phyloP scores from a whole-genome alignment of 2,888 invertebrate species.

The Drosophila mimica region DNA sequence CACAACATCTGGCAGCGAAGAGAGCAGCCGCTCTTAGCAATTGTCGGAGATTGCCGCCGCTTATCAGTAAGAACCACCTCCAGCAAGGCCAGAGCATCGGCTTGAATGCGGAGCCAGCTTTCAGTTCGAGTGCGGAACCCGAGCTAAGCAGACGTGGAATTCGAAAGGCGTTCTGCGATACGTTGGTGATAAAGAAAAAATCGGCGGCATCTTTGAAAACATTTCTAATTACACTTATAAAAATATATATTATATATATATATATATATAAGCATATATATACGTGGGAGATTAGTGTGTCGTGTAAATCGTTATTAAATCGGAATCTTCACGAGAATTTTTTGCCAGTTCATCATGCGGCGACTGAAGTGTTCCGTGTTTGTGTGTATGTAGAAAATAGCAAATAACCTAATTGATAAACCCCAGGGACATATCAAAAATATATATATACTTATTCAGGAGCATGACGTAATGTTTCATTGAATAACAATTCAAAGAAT shows the following conservation, averaged over 20 bases:
- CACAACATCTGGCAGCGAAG: conserved; percentile 14
- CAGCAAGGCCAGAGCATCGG: conserved; percentile 66
- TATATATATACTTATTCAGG: conserved; percentile 61
- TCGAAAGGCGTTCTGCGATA: conserved; percentile 28
- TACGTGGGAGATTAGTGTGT: conserved; percentile 10
- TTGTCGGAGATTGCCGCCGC: conserved; percentile 25
- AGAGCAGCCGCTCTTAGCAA: conserved; percentile 38
- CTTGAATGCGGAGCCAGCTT: conserved; percentile 48
- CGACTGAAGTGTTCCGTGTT: conserved; percentile 83
- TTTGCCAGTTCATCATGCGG: conserved; percentile 57
- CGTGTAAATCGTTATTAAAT: conserved; percentile 32
- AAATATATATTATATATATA: conserved; percentile 19
- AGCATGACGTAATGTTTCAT: conserved; percentile 77
- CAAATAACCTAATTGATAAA: conserved; percentile 68
- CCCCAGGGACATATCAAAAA: conserved; percentile 61
- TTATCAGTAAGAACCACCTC: conserved; percentile 70
- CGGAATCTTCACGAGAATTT: conserved; percentile 12
- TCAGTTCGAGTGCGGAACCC: conserved; percentile 78
- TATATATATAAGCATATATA: conserved; percentile 18
- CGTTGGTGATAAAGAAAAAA: conserved; percentile 54
- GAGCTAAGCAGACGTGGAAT: conserved; percentile 67
- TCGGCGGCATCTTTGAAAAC: conserved; percentile 48
- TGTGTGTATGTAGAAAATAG: conserved; percentile 81
- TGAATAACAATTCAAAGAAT: conserved; percentile 49
- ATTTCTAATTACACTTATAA: conserved; percentile 38